These are phyloP conservation scores for Ianthella basta DNA, from an alignment of 37 sponge, comb jelly and placozoan species.

Conservation along the genomic window DNA sequence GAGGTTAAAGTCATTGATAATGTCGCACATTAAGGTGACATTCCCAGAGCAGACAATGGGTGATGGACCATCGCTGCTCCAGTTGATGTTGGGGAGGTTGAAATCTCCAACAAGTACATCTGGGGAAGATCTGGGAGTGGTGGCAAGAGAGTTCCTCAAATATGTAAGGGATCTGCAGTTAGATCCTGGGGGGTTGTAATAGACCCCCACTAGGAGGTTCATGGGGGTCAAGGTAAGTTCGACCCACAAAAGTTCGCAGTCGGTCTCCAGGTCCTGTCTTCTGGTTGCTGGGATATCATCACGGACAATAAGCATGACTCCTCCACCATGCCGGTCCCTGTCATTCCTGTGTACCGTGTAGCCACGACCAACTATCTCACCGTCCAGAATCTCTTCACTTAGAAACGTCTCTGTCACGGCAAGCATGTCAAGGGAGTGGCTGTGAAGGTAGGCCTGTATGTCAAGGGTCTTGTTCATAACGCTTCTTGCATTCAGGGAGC, in stretches of 20 bases:
- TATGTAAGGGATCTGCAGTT: background rate
- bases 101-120: background rate
- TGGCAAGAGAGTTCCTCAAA: background rate
- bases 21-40: background rate
- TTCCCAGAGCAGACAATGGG: background rate
- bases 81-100: conserved; percentile 1
- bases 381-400: conserved; percentile 1
- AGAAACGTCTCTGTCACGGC: conserved; percentile 20
- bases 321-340: conserved; percentile 32
- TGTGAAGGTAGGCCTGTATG: background rate
- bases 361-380: background rate
- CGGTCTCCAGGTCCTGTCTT: conserved; percentile 27
- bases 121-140: background rate
- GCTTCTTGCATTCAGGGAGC: conserved; percentile 1
- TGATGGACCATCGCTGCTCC: background rate
- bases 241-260: conserved; percentile 15
- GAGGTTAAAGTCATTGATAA: background rate
- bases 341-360: conserved; percentile 1
- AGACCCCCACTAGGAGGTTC: background rate
- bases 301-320: conserved; percentile 28
- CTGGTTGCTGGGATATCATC: conserved; percentile 16
- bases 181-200: conserved; percentile 16
- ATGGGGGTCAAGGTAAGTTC: background rate
- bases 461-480: conserved; percentile 17
- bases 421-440: background rate